Conservation (phyloP, 2,888 invertebrate species). For the Bombylius discolor region DNA sequence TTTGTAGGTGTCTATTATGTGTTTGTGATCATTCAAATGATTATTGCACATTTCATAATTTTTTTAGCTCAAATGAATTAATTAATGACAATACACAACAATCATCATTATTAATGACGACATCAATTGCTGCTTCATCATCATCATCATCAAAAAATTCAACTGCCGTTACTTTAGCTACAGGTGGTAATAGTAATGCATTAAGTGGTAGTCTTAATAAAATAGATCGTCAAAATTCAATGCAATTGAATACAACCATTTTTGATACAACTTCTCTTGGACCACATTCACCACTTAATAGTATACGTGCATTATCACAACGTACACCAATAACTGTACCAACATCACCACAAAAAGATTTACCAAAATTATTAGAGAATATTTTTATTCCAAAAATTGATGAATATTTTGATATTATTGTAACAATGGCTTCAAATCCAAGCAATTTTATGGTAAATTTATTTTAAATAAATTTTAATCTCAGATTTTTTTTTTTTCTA, state of each 20-base stretch:
- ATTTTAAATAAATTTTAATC: not conserved
- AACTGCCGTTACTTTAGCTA: not conserved
- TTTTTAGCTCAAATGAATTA: not conserved
- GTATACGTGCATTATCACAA: not conserved
- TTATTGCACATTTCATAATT: too few relatives aligned
- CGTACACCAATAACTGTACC: conserved; percentile 16
- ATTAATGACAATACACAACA: not conserved
- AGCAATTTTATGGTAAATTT: conserved; percentile 29
- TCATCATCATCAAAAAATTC: not conserved
- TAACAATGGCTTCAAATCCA: conserved; percentile 66
- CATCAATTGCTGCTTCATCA: not conserved
- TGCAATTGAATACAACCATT: too few relatives aligned
- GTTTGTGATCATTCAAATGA: too few relatives aligned
- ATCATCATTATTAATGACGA: too few relatives aligned
- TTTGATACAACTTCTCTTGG: not conserved
- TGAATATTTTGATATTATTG: conserved; percentile 39
- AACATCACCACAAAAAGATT: conserved; percentile 20
- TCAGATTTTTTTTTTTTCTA: not conserved
- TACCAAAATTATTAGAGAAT: conserved; percentile 4
- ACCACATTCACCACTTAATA: not conserved
- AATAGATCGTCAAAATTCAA: too few relatives aligned
- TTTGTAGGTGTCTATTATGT: not conserved
- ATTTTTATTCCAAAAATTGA: conserved; percentile 19
- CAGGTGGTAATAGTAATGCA: too few relatives aligned
- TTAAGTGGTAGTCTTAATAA: too few relatives aligned